These are phyloP conservation scores for Drosophila rufa DNA, from an alignment of 1,140 invertebrate genomes.

Conservation along the genomic window DNA sequence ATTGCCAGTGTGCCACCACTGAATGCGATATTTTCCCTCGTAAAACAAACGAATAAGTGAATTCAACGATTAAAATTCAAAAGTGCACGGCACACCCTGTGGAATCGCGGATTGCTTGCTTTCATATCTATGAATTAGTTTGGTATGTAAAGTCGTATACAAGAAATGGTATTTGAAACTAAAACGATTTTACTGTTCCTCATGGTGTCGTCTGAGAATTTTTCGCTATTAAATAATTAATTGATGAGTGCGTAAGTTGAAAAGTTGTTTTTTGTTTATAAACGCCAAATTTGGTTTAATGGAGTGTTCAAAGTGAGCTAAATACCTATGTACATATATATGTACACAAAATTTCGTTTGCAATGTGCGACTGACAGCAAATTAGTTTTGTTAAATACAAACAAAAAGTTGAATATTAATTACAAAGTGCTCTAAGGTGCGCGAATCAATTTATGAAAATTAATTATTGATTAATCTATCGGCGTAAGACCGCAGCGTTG, in stretches of 20 bases:
- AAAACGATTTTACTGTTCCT: constrained; percentile 45
- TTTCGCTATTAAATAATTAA: constrained; percentile 38
- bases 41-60: constrained; percentile 12
- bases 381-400: constrained; percentile 9
- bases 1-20: constrained; percentile 2
- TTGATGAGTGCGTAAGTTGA: constrained; percentile 39
- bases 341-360: constrained; percentile 23
- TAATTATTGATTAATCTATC: constrained; percentile 47
- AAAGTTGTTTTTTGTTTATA: neutral
- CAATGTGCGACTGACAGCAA: constrained; percentile 20
- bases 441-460: constrained; percentile 13
- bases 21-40: constrained; percentile 19
- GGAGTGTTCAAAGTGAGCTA: constrained; percentile 12
- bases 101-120: constrained; percentile 38
- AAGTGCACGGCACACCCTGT: constrained; percentile 24
- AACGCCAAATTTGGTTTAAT: neutral
- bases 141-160: constrained; percentile 50
- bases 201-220: constrained; percentile 41
- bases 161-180: constrained; percentile 47
- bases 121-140: constrained; percentile 49
- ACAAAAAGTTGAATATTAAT: too few relatives aligned
- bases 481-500: constrained; percentile 32
- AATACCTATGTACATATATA: constrained; percentile 31
- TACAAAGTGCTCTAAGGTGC: neutral
- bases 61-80: constrained; percentile 19